phyloP scores from a whole-genome alignment of 2,888 invertebrate species.

The Clusia tigrina region DNA sequence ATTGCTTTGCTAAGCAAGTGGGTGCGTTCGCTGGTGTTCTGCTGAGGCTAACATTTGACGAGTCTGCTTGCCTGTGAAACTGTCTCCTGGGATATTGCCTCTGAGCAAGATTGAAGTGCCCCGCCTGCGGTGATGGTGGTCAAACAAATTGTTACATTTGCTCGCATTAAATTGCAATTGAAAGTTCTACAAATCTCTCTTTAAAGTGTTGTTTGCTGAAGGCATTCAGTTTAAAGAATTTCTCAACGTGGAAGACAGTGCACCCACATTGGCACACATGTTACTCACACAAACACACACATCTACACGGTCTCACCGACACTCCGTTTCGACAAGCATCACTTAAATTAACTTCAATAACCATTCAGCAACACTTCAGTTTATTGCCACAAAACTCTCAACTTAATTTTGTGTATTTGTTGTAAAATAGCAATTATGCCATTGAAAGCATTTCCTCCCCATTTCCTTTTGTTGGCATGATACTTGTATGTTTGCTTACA shows the following conservation, averaged over 20 bases:
- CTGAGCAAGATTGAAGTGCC: no score
- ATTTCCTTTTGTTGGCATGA: not conserved
- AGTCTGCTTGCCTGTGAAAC: no score
- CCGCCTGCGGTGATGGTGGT: no score
- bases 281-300: not conserved
- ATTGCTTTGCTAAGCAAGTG: slow-evolving; percentile 37
- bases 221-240: not conserved
- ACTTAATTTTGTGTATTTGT: slow-evolving; percentile 48
- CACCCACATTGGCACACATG: slow-evolving; percentile 2
- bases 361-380: slow-evolving; percentile 64
- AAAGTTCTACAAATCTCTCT: not conserved
- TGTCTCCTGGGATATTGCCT: no score
- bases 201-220: not conserved
- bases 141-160: no score
- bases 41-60: no score
- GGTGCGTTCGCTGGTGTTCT: no score
- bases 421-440: slow-evolving; percentile 60
- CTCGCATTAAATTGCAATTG: not conserved
- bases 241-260: not conserved
- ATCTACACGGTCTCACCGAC: no score
- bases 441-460: slow-evolving; percentile 38
- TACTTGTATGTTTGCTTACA: not conserved
- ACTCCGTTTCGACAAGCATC: slow-evolving; percentile 51
- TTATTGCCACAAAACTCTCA: slow-evolving; percentile 58
- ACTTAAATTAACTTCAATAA: slow-evolving; percentile 63